Evolutionary conservation across 2,113 vertebrate species (phyloP).

Genomic region (Myotis brandtii): DNA sequence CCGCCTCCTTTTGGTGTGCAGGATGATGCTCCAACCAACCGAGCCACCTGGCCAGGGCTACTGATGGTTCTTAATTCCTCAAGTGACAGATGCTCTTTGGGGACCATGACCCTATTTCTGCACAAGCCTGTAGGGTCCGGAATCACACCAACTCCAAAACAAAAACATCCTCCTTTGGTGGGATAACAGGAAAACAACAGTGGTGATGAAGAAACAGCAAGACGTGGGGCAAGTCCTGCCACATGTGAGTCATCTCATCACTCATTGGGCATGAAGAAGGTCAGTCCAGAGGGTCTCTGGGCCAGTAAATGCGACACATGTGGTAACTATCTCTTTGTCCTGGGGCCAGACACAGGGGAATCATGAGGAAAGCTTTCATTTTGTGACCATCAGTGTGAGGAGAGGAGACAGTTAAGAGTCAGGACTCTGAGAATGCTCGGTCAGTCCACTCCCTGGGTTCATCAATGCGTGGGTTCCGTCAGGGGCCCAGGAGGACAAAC

Average conservation of each 20-base stretch:
- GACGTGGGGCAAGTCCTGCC: background rate
- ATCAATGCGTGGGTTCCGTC: background rate
- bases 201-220: background rate
- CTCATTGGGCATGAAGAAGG: background rate
- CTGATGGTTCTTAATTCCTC: background rate
- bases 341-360: background rate
- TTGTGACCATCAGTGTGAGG: background rate
- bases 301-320: background rate
- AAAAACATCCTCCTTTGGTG: slow-evolving; percentile 24
- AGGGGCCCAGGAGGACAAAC: background rate
- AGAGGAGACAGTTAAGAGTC: background rate
- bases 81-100: background rate
- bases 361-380: background rate
- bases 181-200: slow-evolving; percentile 27
- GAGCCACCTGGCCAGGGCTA: background rate
- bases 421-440: too few relatives aligned
- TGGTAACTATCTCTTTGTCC: background rate
- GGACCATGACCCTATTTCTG: background rate
- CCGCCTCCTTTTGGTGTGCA: too few relatives aligned
- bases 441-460: background rate
- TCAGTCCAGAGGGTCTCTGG: background rate
- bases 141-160: background rate
- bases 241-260: background rate
- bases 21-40: too few relatives aligned
- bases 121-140: background rate